phyloP scores from a whole-genome alignment of 2,888 invertebrate genomes.

The Criorhina ranunculi region DNA sequence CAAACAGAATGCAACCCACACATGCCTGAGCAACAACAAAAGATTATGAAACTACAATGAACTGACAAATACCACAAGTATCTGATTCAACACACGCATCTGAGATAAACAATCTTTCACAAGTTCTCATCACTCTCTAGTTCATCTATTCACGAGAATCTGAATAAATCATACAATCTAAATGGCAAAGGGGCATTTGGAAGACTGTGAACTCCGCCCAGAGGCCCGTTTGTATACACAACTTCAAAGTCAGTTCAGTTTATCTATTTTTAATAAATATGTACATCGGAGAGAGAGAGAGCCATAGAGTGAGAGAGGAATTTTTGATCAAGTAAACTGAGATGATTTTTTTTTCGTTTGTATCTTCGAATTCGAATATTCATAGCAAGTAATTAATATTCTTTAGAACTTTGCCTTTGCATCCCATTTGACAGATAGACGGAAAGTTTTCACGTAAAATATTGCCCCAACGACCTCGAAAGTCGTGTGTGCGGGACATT shows the following conservation, averaged over 20 bases:
- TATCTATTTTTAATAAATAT: slow-evolving; percentile 46
- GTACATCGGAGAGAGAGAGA: neutral
- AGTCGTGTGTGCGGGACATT: slow-evolving; percentile 53
- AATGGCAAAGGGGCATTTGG: slow-evolving; percentile 6
- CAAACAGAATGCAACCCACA: neutral
- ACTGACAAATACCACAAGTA: slow-evolving; percentile 8
- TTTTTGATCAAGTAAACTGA: slow-evolving; percentile 36
- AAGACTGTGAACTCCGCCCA: neutral
- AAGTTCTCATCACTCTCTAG: slow-evolving; percentile 22
- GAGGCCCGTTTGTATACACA: neutral
- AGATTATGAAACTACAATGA: slow-evolving; percentile 27
- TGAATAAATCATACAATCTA: slow-evolving; percentile 62
- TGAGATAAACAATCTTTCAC: slow-evolving; percentile 29
- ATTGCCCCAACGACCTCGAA: slow-evolving; percentile 34
- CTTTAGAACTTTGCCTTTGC: slow-evolving; percentile 22
- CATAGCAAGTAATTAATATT: slow-evolving; percentile 35
- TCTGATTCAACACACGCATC: neutral
- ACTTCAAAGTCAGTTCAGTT: neutral
- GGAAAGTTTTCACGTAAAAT: slow-evolving; percentile 31
- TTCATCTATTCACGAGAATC: slow-evolving; percentile 38
- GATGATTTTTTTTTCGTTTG: neutral
- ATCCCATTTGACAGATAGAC: slow-evolving; percentile 4
- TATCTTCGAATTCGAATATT: slow-evolving; percentile 8
- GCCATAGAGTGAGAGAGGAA: slow-evolving; percentile 4
- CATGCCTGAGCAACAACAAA: neutral